Evolutionary conservation across 1,140 invertebrate species (phyloP), one percentile per base, ranked within the genome.

Genomic region (Papilio polytes): DNA sequence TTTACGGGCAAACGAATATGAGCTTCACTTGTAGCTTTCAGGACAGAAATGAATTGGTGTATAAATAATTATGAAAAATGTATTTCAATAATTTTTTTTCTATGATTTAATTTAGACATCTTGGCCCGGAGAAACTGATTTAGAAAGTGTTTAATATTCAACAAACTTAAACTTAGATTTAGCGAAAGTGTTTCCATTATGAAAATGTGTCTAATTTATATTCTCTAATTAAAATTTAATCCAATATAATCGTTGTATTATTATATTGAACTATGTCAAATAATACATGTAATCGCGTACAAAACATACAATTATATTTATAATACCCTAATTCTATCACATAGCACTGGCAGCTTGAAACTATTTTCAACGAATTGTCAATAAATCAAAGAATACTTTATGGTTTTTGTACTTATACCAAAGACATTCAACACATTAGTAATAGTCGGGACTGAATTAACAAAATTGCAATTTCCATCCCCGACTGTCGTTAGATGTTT

Each of bases 281-380:
- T 31, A 78, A 10, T 41, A 41, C 36, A 12, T 59, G 31, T 78
- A 31, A 51, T 72, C 74, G 56, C 76, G 15, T 76, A 79, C 74
- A 63, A 66, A 70, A 73, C 63, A 41, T 26, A 48, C 15, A 56
- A 44, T 31, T 22, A 66, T 31, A 31, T 10, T 31, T 31, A 82
- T 36, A 83, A 82, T 83, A 86, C 80, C 84, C 84, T 88, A 86
- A 86, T 88, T 89, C 84, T 93, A 92, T 93, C 91, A 93, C 90
- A 92, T 86, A 89, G 82, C 92, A 92, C 90, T 91, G 92, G 91
- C 91, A 88, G 86, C 56, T 78, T 63, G 41, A 78, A 66, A 20
- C 8, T 84, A 81, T 84, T 89, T 88, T 88, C 84, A 87, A 81
- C 6, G 81, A 89, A 88, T 87, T 83, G 85, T 74, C 73, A 74